phyloP scores from a whole-genome alignment of 2,797 vertebrate species.

The Gymnodraco acuticeps region DNA sequence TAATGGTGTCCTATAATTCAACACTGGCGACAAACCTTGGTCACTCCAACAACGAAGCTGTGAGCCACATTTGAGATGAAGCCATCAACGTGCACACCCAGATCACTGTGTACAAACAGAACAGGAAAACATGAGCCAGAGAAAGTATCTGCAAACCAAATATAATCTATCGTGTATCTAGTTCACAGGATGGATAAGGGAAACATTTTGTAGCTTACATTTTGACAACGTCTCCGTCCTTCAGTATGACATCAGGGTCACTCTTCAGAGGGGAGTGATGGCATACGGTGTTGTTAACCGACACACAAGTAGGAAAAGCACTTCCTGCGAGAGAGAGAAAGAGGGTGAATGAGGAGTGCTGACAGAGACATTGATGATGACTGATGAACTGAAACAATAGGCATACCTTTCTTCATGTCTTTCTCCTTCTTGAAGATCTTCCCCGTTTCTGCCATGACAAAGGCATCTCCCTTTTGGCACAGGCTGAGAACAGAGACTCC shows the following conservation, averaged over 20 bases:
- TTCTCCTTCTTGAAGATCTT: conserved; percentile 99
- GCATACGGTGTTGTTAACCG: conserved; percentile 97
- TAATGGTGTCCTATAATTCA: background rate
- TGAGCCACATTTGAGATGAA: conserved; percentile 98
- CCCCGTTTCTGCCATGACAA: conserved; percentile 93
- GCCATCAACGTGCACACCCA: conserved; percentile 96
- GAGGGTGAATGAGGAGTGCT: conserved; percentile 8
- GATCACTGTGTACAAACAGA: conserved; percentile 84
- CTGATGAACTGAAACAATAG: background rate
- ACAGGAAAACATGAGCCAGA: background rate
- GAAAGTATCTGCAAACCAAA: background rate
- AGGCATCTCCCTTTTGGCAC: conserved; percentile 93
- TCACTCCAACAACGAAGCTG: conserved; percentile 91
- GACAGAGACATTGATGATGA: background rate
- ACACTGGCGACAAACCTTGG: conserved; percentile 85
- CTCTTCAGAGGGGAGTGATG: conserved; percentile 98
- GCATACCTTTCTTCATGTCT: conserved; percentile 96
- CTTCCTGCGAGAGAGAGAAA: conserved; percentile 84
- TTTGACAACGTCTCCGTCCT: conserved; percentile 95
- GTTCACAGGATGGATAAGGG: accelerated
- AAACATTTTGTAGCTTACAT: conserved; percentile 84
- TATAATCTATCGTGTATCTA: background rate
- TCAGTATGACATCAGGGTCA: conserved; percentile 93
- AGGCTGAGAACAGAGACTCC: conserved; percentile 91
- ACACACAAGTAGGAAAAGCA: conserved; percentile 97